These are phyloP conservation scores for Pogonomyrmex barbatus DNA, from an alignment of 1,140 invertebrate species.

Conservation along the genomic window DNA sequence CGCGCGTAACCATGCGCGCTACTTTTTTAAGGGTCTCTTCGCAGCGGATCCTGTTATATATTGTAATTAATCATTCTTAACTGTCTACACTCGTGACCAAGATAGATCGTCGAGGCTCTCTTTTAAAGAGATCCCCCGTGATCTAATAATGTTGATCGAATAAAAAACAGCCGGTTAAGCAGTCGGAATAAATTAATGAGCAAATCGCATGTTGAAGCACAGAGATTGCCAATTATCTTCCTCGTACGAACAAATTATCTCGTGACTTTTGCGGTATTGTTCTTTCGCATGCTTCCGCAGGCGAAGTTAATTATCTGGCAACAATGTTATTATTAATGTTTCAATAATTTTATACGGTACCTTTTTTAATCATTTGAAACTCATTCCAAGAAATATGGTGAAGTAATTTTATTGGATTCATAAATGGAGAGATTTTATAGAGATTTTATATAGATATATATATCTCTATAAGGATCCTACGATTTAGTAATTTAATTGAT, in stretches of 20 bases:
- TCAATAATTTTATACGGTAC: background rate
- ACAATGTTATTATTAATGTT: background rate
- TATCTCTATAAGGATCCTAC: background rate
- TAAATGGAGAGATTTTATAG: background rate
- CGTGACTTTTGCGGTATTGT: constrained; percentile 16
- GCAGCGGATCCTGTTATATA: constrained; percentile 5
- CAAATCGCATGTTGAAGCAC: background rate
- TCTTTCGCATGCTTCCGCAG: background rate
- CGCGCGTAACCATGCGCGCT: background rate
- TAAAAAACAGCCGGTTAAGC: constrained; percentile 12
- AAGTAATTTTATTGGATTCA: background rate
- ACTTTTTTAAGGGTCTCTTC: constrained; percentile 20
- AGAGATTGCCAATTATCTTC: constrained; percentile 38
- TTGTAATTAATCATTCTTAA: constrained; percentile 49
- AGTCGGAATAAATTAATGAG: constrained; percentile 14
- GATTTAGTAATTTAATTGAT: background rate
- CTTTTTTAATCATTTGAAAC: background rate
- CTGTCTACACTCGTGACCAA: constrained; percentile 12
- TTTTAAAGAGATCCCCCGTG: background rate
- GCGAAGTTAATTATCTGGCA: background rate
- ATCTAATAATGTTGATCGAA: constrained; percentile 24
- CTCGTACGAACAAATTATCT: constrained; percentile 31
- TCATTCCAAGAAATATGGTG: background rate
- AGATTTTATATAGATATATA: constrained; percentile 11
- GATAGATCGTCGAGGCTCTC: constrained; percentile 33